Conservation (phyloP, 2,888 invertebrate species). For the Drosophila tanythrix region DNA sequence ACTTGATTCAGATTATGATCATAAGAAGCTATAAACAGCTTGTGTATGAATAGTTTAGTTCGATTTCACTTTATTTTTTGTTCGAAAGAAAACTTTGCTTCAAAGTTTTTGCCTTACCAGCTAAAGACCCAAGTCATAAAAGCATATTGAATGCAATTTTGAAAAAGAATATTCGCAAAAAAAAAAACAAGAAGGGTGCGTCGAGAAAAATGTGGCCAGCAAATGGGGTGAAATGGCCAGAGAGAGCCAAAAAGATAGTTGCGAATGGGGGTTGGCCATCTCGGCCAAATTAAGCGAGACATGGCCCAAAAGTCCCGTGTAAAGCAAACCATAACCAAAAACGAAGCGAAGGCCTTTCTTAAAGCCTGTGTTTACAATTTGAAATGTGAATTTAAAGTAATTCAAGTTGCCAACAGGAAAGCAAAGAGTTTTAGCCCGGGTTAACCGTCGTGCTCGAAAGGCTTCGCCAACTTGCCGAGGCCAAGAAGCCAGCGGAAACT, state of each 20-base stretch:
- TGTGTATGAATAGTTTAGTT: slow-evolving; percentile 5
- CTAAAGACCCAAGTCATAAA: slow-evolving; percentile 39
- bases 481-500: slow-evolving; percentile 47
- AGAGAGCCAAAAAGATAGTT: slow-evolving; percentile 14
- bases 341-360: slow-evolving; percentile 21
- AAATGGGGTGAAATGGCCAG: slow-evolving; percentile 17
- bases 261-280: slow-evolving; percentile 14
- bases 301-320: slow-evolving; percentile 27
- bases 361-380: slow-evolving; percentile 42
- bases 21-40: background rate
- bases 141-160: slow-evolving; percentile 50
- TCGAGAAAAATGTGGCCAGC: slow-evolving; percentile 15
- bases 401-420: slow-evolving; percentile 55
- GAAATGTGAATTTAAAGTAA: slow-evolving; percentile 60
- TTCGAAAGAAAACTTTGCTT: slow-evolving; percentile 15
- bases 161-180: slow-evolving; percentile 16
- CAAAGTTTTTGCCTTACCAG: slow-evolving; percentile 5
- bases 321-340: slow-evolving; percentile 7
- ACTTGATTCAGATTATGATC: background rate
- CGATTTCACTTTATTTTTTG: slow-evolving; percentile 6
- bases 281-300: slow-evolving; percentile 63
- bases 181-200: slow-evolving; percentile 22
- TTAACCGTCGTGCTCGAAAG: slow-evolving; percentile 45
- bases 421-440: slow-evolving; percentile 35
- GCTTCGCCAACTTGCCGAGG: slow-evolving; percentile 39